Evolutionary conservation across 2,113 vertebrate genomes (phyloP).

Genomic region (Varanus salvator): DNA sequence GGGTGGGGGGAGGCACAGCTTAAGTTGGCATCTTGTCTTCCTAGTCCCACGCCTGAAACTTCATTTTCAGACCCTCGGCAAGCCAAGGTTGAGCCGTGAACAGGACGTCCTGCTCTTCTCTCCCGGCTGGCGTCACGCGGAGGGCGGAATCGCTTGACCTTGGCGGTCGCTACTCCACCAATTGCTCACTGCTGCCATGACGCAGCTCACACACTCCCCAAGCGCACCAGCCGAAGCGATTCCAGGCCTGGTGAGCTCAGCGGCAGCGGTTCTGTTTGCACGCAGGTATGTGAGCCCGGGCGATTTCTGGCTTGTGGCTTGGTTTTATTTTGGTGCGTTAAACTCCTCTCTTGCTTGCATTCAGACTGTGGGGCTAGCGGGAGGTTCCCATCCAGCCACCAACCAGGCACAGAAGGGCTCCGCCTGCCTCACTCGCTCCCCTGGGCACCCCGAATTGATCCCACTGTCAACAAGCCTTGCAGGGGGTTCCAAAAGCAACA

Average conservation of each 20-base stretch:
- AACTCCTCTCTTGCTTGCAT: background rate
- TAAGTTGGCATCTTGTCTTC: no score
- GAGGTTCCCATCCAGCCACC: no score
- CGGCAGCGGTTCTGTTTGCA: background rate
- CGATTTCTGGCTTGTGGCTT: background rate
- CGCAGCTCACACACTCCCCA: background rate
- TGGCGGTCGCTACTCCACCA: background rate
- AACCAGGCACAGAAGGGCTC: no score
- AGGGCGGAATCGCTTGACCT: background rate
- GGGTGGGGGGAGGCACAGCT: no score
- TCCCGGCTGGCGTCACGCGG: background rate
- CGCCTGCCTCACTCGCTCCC: no score
- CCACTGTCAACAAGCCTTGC: no score
- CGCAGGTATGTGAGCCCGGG: background rate
- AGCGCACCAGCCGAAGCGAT: fast-evolving
- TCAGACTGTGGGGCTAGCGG: background rate
- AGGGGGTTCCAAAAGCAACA: no score
- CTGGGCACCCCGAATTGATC: no score
- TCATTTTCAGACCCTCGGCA: background rate
- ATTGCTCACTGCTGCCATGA: background rate
- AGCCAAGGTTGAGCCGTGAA: background rate
- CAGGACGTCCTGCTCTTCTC: background rate
- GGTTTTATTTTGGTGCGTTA: background rate
- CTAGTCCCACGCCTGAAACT: background rate
- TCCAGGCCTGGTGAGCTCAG: background rate